A percentile compares a stretch with the other conserved stretches of the same genome.
Evolutionary conservation across 2,888 invertebrate species (phyloP).

Genomic region (Amiota minor): DNA sequence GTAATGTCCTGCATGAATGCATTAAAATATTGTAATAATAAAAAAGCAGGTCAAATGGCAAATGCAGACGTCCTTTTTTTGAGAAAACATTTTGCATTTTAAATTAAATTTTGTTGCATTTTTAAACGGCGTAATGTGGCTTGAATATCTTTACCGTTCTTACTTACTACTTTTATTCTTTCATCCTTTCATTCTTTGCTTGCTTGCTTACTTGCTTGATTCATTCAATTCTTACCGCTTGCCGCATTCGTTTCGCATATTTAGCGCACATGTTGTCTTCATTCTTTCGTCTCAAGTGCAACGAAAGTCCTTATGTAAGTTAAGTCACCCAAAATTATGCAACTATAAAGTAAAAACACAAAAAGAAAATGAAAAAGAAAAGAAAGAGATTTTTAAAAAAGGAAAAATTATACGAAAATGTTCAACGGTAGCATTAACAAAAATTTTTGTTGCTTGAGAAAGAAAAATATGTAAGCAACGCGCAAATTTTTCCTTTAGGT

Average conservation of each 20-base stretch:
- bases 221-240: conserved; percentile 10
- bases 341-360: conserved; percentile 5
- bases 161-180: no score
- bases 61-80: no score
- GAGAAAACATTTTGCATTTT: conserved; percentile 27
- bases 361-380: conserved; percentile 4
- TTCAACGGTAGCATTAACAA: no score
- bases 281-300: neutral
- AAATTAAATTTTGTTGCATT: conserved; percentile 35
- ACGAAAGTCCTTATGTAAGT: neutral
- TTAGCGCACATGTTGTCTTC: conserved; percentile 8
- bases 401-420: neutral
- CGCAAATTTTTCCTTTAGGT: conserved; percentile 35
- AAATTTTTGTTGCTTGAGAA: neutral
- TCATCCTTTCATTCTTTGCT: no score
- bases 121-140: conserved; percentile 23
- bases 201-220: no score
- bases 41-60: conserved; percentile 1
- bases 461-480: conserved; percentile 23
- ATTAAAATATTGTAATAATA: neutral
- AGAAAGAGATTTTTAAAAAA: conserved; percentile 17
- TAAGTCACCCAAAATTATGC: conserved; percentile 23
- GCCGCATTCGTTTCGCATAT: conserved; percentile 11
- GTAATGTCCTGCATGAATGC: no score
- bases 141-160: no score